Conservation (phyloP, 2,113 vertebrate genomes). For the Brachyistius frenatus region DNA sequence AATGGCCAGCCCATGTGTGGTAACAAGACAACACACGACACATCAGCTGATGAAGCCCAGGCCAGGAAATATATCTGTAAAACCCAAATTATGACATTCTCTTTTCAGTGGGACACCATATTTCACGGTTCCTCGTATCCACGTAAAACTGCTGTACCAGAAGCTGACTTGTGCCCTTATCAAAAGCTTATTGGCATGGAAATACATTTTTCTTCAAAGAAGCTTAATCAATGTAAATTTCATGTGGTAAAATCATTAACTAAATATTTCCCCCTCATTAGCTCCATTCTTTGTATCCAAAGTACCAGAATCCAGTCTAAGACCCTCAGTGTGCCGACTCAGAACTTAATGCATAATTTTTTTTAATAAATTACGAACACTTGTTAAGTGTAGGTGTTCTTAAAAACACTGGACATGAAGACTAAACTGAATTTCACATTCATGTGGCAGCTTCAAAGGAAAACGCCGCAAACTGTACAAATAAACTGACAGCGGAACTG, state of each 20-base stretch:
- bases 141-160: no score
- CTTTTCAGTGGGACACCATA: neutral
- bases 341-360: neutral
- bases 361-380: constrained; percentile 22
- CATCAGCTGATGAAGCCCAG: neutral
- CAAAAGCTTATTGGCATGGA: neutral
- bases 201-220: neutral
- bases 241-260: constrained; percentile 3
- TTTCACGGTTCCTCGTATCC: no score
- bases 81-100: neutral
- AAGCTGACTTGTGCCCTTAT: no score
- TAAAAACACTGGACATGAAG: no score
- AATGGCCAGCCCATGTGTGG: constrained; percentile 8
- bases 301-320: neutral
- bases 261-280: neutral
- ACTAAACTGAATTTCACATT: no score
- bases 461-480: no score
- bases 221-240: constrained; percentile 12
- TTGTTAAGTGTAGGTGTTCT: no score
- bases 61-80: neutral
- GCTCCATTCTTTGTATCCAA: constrained; percentile 20
- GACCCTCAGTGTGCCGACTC: no score
- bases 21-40: neutral
- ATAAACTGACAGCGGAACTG: neutral
- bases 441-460: no score